Base-by-base conservation (phyloP, 2,797 vertebrate genomes). In the Sphenodon punctatus region DNA sequence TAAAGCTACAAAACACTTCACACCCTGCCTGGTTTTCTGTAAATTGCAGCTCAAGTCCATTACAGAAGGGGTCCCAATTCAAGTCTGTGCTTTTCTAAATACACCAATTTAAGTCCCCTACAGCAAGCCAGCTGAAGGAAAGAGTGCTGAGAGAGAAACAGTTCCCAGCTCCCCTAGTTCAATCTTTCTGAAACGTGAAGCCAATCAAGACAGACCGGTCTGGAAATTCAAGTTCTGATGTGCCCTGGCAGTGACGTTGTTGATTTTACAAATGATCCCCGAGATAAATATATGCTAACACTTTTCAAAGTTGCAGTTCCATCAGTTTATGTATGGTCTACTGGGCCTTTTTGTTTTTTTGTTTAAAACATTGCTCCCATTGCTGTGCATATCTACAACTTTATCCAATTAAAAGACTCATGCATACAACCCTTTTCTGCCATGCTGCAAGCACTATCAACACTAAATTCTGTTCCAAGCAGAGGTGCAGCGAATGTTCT, bases 221-320 rank as follows among this genome's bases (percentile, higher is more conserved):
- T 89, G 80, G 71, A 92, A 93, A 93, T 48, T 80, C 64, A 88
- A 53, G 38, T 63, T 66, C 70, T 73, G 75, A 71, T 10, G 22
- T 59, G 80, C 67, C 77, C 48, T 1, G 10, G 76, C 75, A 58
- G 55, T 65, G 80, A 64, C 67, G 42, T 68, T 75, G 72, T 82
- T 90, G 78, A 90, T 84, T 93, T 78, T 87, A 88, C 32, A 66
- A 64, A 87, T 75, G 61, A 88, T 87, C 92, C 85, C 49, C 2
- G 19, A 71, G 75, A 84, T 86, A 71, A 91, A 84, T 46, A 2
- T 65, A 68, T 80, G 70, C 86, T 82, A 91, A 81, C 65, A 67
- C 34, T 87, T 90, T 60, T 89, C 63, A 90, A 90, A 75, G 67
- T 51, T 75, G 64, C 70, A 87, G 92, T 89, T 91, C 72, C 30